Percentiles rank a stretch among this genome's conserved stretches.
These are phyloP conservation scores for Ctenosaura bakeri DNA, from an alignment of 2,797 vertebrate species.

Conservation along the genomic window DNA sequence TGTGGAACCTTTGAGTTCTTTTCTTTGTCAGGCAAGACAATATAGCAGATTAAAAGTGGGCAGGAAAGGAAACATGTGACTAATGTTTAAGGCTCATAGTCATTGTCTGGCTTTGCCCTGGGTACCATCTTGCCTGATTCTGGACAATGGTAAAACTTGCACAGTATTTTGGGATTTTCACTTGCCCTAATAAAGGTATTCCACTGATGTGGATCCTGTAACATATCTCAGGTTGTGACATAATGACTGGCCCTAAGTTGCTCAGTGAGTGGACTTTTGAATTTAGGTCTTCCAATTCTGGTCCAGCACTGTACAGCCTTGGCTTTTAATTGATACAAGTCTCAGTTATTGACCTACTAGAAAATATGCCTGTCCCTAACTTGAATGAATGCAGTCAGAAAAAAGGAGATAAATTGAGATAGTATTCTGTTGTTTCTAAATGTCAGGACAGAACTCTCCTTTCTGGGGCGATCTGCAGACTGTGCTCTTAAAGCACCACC, in stretches of 20 bases:
- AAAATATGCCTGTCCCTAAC: not conserved
- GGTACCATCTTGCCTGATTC: not conserved
- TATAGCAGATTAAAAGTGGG: too few relatives aligned
- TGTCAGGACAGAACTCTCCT: not conserved
- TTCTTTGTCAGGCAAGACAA: not conserved
- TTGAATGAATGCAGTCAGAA: not conserved
- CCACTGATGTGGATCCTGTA: not conserved
- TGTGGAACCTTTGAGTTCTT: not conserved
- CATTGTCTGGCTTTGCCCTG: too few relatives aligned
- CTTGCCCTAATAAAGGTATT: not conserved
- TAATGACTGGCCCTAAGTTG: not conserved
- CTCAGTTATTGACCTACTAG: not conserved
- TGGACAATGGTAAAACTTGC: not conserved
- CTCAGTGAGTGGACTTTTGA: not conserved
- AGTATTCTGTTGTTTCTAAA: not conserved
- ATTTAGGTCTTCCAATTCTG: not conserved
- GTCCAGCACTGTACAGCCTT: too few relatives aligned
- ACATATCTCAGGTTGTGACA: not conserved
- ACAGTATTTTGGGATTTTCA: not conserved
- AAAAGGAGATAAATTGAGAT: not conserved
- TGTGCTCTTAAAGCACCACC: not conserved
- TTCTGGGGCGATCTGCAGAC: not conserved
- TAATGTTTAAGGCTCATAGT: too few relatives aligned
- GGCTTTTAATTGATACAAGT: not conserved
- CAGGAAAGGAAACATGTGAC: not conserved